phyloP scores from a whole-genome alignment of 1,140 invertebrate species.

The Ectropis grisescens region DNA sequence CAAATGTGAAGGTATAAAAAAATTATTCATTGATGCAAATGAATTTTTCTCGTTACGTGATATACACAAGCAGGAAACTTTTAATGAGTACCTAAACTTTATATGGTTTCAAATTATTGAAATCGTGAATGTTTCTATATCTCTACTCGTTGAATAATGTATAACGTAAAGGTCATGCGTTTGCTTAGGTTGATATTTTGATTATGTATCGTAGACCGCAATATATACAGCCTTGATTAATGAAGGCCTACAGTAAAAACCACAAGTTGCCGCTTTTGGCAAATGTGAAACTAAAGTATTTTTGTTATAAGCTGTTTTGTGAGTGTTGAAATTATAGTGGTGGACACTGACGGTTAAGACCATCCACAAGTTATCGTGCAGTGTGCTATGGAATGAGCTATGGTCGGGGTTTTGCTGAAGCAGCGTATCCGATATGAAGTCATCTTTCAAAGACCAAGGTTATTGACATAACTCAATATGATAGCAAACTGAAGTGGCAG shows the following conservation, averaged over 20 bases:
- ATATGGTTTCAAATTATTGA: too few relatives aligned
- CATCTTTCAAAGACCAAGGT: background rate
- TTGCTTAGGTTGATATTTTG: conserved; percentile 47
- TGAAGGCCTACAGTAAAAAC: conserved; percentile 8
- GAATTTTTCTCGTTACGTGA: too few relatives aligned
- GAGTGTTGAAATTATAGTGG: background rate
- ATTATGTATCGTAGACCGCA: conserved; percentile 17
- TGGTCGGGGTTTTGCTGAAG: background rate
- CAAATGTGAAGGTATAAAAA: too few relatives aligned
- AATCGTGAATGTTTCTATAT: too few relatives aligned
- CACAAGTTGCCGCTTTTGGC: too few relatives aligned
- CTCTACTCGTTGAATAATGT: conserved; percentile 47
- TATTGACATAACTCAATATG: too few relatives aligned
- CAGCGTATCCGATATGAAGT: background rate
- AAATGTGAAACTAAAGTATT: too few relatives aligned
- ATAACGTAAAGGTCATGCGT: conserved; percentile 28
- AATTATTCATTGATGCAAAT: too few relatives aligned
- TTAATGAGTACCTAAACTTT: too few relatives aligned
- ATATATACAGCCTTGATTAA: conserved; percentile 26
- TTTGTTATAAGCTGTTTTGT: too few relatives aligned
- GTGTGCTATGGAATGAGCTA: background rate
- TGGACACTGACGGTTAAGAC: background rate
- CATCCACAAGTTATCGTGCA: background rate
- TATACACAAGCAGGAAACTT: too few relatives aligned
- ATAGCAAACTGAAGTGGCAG: too few relatives aligned